Evolutionary conservation across 2,888 invertebrate genomes (phyloP), one percentile per base, ranked within the genome.

Genomic region (Lamellibrachia columna): DNA sequence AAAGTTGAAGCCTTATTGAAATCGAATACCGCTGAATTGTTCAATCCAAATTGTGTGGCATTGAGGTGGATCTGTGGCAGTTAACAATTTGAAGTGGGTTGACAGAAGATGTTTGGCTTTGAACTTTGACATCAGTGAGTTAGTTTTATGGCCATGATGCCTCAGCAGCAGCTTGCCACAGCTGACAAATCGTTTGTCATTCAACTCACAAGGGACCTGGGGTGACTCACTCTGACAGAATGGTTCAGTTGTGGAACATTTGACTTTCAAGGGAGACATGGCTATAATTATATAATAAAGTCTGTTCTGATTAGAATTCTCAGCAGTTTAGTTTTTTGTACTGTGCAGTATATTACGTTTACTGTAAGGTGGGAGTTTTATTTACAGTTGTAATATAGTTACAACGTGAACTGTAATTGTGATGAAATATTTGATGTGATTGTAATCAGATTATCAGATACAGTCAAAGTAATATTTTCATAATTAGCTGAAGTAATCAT

Each of bases 101-200:
- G n/a, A 75, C 15, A 22, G 22, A 75, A n/a, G 22, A 15, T 22
- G 75, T 75, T 75, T 15, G 15, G 75, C n/a, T 15, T 75, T 75
- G 75, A 75, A 75, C 22, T 0, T n/a, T 75, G 60, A 60, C 60
- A 60, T 9, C 15, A 60, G 4, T 60, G 75, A 75, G 22, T 4
- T 75, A 75, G 75, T 22, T 75, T 75, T 75, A 75, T 75, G 75
- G 22, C 75, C 75, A 3, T 15, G 75, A 75, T 15, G 22, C 75
- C 75, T 3, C 22, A 22, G n/a, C 75, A 75, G n/a, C 75, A 22
- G 22, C 75, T 22, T n/a, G n/a, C 75, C 15, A 75, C 75, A 75
- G 75, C 22, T 75, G 75, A 75, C 75, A 75, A 75, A 75, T 75
- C 75, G n/a, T 75, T n/a, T 75, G 75, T 75, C 75, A 22, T 75